A percentile compares a stretch with the other conserved stretches of the same genome.
Evolutionary conservation across 1,140 invertebrate species (phyloP).

Genomic region (Cheumatopsyche charites): DNA sequence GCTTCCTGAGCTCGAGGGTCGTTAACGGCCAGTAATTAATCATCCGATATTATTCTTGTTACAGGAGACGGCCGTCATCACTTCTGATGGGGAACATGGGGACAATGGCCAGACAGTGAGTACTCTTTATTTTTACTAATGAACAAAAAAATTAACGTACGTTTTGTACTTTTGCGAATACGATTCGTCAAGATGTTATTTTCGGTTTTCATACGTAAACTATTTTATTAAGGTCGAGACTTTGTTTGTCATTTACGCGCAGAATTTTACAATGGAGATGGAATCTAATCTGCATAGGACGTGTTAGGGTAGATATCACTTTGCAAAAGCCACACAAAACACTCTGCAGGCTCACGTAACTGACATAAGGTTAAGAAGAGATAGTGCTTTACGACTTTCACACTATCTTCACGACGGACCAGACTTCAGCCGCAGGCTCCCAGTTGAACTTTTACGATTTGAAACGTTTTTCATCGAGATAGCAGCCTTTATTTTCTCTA

Average conservation of each 20-base stretch:
- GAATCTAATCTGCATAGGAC: too few relatives aligned
- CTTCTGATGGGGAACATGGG: constrained; percentile 29
- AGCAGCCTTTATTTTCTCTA: too few relatives aligned
- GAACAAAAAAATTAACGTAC: background rate
- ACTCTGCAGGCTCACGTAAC: too few relatives aligned
- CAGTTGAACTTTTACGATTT: too few relatives aligned
- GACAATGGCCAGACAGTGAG: constrained; percentile 30
- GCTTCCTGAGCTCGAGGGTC: background rate
- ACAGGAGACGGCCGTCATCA: constrained; percentile 28
- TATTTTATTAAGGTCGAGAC: too few relatives aligned
- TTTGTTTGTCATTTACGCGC: too few relatives aligned
- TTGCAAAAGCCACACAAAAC: too few relatives aligned
- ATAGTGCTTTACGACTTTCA: constrained; percentile 15
- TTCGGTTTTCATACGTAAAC: too few relatives aligned
- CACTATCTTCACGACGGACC: background rate
- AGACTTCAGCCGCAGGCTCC: background rate
- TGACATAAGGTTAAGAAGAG: background rate
- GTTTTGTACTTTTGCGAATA: background rate
- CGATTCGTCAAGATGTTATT: too few relatives aligned
- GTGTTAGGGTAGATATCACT: too few relatives aligned
- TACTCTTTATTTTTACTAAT: constrained; percentile 30
- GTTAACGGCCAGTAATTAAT: constrained; percentile 27
- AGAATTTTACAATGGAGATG: too few relatives aligned
- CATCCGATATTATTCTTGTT: constrained; percentile 33
- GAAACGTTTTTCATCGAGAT: too few relatives aligned